Evolutionary conservation across 1,140 invertebrate species (phyloP), one percentile per base, ranked within the genome.

Genomic region (Atta colombica): DNA sequence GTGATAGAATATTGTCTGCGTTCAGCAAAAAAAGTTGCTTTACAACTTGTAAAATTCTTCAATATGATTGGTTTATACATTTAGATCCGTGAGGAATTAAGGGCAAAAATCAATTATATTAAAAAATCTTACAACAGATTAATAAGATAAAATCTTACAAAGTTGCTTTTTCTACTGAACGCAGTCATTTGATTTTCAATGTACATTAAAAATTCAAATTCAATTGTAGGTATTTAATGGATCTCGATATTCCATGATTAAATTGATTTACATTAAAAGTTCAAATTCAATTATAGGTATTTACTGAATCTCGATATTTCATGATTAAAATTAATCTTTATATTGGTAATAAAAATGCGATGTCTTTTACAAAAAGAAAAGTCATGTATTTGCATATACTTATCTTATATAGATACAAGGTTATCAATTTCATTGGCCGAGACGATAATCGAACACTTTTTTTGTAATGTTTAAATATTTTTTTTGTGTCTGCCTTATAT

Each of bases 401-500:
- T 45, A 49, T 63, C 39, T 66, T 10, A 1, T 35, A 3, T 5
- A n/a, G 31, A 12, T 12, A 21, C 18, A 28, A 51, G 5, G 51
- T 39, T n/a, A 69, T 21, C 77, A 18, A 45, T 55, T 75, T 28
- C 10, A 66, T 25, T n/a, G 39, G 49, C 14, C 80, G 80, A 25
- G 31, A 31, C 61, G 49, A 63, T 77, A 35, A 45, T 53, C 31
- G 71, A 77, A 3, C 12, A 35, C 14, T 25, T 66, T 72, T 69
- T 72, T 69, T 82, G 39, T 51, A n/a, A 35, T 60, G 69, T 49
- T 51, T 18, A 31, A 2, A 60, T 55, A 60, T 18, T 28, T 63
- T 53, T 90, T 31, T 77, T 88, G 74, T 74, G 66, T 77, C 49
- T 69, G 72, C 77, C 77, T 69, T 77, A 75, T 45, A 91, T 90